phyloP scores from a whole-genome alignment of 2,888 invertebrate species.

The Thalpophila matura region DNA sequence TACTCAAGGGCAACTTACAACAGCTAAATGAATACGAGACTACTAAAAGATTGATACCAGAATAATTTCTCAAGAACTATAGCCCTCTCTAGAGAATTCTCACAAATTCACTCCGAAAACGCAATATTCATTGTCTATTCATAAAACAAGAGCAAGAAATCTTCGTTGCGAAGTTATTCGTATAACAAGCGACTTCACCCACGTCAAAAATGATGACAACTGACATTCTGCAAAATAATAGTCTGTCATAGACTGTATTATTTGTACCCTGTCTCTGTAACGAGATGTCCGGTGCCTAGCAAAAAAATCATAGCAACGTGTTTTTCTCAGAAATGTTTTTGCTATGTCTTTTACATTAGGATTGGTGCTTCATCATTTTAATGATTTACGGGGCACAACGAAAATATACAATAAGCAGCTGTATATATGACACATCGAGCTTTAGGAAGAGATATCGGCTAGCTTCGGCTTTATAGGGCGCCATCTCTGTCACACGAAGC shows the following conservation, averaged over 20 bases:
- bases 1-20: not conserved
- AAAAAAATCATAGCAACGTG: constrained; percentile 51
- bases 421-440: no score
- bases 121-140: constrained; percentile 59
- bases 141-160: constrained; percentile 50
- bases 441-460: no score
- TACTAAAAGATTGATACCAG: constrained; percentile 35
- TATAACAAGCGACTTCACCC: constrained; percentile 65
- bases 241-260: constrained; percentile 59
- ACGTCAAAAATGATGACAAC: constrained; percentile 74
- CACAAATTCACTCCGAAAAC: constrained; percentile 50
- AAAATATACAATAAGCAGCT: no score
- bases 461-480: no score
- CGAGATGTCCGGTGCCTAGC: constrained; percentile 47
- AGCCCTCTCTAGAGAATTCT: constrained; percentile 6
- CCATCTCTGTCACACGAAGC: no score
- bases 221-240: constrained; percentile 71
- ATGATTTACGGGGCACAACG: not conserved
- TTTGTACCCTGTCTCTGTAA: constrained; percentile 53
- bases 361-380: constrained; percentile 42
- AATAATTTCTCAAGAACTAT: constrained; percentile 34
- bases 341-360: constrained; percentile 29
- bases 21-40: constrained; percentile 8
- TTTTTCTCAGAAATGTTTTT: constrained; percentile 37
- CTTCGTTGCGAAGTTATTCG: constrained; percentile 40